Evolutionary conservation across 1,140 invertebrate genomes (phyloP).

Genomic region (Trichoplusia ni): DNA sequence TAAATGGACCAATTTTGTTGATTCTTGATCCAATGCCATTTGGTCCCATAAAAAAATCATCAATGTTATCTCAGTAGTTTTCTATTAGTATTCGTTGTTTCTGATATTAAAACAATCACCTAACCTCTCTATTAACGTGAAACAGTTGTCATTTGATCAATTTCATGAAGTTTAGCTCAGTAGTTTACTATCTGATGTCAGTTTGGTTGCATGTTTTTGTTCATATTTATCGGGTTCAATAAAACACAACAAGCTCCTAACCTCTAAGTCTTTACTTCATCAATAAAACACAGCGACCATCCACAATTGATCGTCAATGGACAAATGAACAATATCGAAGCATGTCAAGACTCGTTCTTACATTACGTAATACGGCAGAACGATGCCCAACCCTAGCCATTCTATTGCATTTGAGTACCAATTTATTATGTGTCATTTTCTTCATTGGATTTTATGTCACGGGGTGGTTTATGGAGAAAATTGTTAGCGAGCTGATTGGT

Average conservation of each 20-base stretch:
- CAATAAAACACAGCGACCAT: background rate
- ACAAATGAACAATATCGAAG: background rate
- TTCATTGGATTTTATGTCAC: slow-evolving; percentile 60
- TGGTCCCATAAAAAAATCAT: too few species aligned
- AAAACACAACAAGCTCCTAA: background rate
- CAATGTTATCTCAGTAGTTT: too few species aligned
- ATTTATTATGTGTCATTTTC: slow-evolving; percentile 61
- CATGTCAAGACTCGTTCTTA: slow-evolving; percentile 34
- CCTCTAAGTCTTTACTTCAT: background rate
- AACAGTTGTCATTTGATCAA: too few species aligned
- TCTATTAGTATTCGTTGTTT: too few species aligned
- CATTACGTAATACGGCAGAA: slow-evolving; percentile 59
- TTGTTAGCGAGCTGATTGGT: background rate
- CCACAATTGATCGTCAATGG: slow-evolving; percentile 4
- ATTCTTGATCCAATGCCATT: too few species aligned
- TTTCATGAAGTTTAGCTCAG: too few species aligned
- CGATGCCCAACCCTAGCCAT: slow-evolving; percentile 61
- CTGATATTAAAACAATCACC: too few species aligned
- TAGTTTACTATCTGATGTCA: too few species aligned
- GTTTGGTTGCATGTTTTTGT: too few species aligned
- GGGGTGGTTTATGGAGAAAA: slow-evolving; percentile 46
- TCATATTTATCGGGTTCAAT: background rate
- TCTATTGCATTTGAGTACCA: slow-evolving; percentile 53
- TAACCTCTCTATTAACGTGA: too few species aligned
- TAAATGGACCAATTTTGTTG: too few species aligned